A percentile compares a stretch with the other conserved stretches of the same genome.
These are phyloP conservation scores for Ammodytes dubius DNA, from an alignment of 2,113 vertebrate species.

Conservation along the genomic window DNA sequence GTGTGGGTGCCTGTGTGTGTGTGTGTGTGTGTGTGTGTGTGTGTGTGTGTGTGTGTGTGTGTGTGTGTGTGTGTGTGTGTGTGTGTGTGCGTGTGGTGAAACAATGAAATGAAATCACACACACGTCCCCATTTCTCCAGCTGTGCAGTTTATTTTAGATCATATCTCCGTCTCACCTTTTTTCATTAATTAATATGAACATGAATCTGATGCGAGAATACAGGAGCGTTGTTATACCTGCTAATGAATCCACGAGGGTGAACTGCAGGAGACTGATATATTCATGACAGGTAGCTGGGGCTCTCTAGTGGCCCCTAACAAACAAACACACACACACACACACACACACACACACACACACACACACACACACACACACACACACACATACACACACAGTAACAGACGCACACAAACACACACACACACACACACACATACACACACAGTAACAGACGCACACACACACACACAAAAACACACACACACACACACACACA, in stretches of 20 bases:
- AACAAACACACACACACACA: too few species aligned
- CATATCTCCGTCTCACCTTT: constrained; percentile 70
- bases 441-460: constrained; percentile 14
- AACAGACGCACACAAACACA: constrained; percentile 13
- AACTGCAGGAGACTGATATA: constrained; percentile 68
- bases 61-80: neutral
- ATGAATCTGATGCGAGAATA: constrained; percentile 32
- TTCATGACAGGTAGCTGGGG: constrained; percentile 73
- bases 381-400: neutral
- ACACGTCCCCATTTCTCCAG: constrained; percentile 23
- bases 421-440: constrained; percentile 37
- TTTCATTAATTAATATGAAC: constrained; percentile 63
- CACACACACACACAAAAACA: neutral
- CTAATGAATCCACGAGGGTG: constrained; percentile 81
- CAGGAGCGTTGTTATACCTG: constrained; percentile 52
- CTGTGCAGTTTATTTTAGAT: constrained; percentile 74
- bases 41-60: too few species aligned
- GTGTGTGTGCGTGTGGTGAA: neutral
- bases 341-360: constrained; percentile 39
- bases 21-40: too few species aligned
- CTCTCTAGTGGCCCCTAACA: constrained; percentile 50
- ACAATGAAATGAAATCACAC: neutral
- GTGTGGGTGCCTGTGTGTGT: neutral
- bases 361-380: constrained; percentile 20
- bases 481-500: constrained; percentile 30